Base-by-base conservation (phyloP, 2,797 vertebrate species). In the Smutsia temminckii region DNA sequence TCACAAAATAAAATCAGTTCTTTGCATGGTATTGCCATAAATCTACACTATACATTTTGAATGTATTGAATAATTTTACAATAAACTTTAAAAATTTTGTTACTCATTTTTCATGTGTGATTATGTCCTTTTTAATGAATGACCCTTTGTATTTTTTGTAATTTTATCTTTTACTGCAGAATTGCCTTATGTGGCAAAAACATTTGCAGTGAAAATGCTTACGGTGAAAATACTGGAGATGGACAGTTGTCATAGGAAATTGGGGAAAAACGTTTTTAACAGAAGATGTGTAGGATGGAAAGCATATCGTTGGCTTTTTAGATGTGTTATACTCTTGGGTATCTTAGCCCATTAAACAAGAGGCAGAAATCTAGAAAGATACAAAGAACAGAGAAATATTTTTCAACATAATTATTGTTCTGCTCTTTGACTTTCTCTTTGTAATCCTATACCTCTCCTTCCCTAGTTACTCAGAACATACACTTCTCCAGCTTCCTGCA, bases 321-420 rank as follows among this genome's bases (percentile, higher is more conserved):
- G 21, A 61, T 74, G 63, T 53, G 32, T 86, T 81, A n/a, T n/a
- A 51, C 34, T 89, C 11, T 92, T 6, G 14, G 32, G 11, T 94
- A 61, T 95, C 57, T 93, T 64, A 89, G 27, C 13, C 32, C 27
- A 13, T 37, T 80, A 91, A 46, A 27, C 27, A 81, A 66, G 57
- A 90, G 29, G 23, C 75, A 71, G 61, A 88, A 83, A 83, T 83
- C 66, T 93, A 77, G 78, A 84, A 91, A 61, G 66, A 61, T 42
- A 79, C 17, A 64, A 86, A 83, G 46, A 40, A n/a, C 55, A 83
- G 40, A 61, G 27, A 6, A 40, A 0, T 72, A 10, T 84, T 96
- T 88, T 80, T 94, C 66, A 96, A 10, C 40, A 85, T 34, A 92
- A 84, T 69, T 80, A 66, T 32, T 93, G 17, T 90, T 89, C 61